These are phyloP conservation scores for Albula goreensis DNA, from an alignment of 2,113 vertebrate species.

Conservation along the genomic window DNA sequence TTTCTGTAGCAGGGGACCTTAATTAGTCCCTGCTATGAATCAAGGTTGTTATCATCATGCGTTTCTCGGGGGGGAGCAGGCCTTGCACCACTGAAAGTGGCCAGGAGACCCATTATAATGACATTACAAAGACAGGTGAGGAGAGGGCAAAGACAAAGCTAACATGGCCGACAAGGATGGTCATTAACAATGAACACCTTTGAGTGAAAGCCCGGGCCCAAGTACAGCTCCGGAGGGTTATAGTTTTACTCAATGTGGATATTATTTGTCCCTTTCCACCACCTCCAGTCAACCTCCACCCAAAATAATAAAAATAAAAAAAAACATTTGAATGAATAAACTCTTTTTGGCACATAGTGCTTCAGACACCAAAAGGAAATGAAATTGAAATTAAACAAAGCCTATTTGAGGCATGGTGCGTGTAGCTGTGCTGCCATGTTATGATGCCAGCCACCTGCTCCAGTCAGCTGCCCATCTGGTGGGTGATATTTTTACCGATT, in stretches of 20 bases:
- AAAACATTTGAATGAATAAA: neutral
- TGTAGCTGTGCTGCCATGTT: constrained; percentile 33
- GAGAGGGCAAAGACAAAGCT: neutral
- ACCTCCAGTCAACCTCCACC: neutral
- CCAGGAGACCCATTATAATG: neutral
- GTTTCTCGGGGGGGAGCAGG: no score
- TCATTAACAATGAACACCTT: neutral
- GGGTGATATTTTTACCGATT: constrained; percentile 47
- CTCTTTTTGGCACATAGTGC: neutral
- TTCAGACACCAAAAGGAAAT: constrained; percentile 14
- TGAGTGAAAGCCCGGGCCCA: neutral
- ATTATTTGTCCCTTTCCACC: neutral
- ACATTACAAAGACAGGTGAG: neutral
- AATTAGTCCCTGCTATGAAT: neutral
- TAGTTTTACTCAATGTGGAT: neutral
- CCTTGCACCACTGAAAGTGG: neutral
- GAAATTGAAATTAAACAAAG: constrained; percentile 33
- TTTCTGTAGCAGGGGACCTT: neutral
- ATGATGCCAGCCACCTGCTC: constrained; percentile 59
- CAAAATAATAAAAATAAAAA: neutral
- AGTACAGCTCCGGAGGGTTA: neutral
- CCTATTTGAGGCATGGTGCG: constrained; percentile 34
- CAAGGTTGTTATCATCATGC: neutral
- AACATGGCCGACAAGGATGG: neutral
- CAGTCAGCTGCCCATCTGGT: constrained; percentile 59